Evolutionary conservation across 2,113 vertebrate genomes (phyloP), one percentile per base, ranked within the genome.

Genomic region (Notothenia coriiceps): DNA sequence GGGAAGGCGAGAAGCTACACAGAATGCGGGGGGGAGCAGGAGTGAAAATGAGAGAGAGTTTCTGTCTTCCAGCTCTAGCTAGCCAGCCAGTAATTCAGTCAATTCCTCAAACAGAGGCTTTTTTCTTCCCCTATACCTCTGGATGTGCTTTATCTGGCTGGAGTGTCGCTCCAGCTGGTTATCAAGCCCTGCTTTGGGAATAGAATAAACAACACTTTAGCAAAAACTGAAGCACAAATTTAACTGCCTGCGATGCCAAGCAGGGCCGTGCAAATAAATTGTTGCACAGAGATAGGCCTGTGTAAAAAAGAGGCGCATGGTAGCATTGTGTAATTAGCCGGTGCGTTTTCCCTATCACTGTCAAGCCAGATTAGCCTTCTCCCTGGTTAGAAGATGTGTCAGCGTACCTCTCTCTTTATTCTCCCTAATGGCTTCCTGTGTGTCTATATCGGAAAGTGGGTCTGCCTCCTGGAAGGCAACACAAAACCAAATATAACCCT

Each of bases 41-140:
- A 89, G 91, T 89, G 89, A 90, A 88, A 92, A 93, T 93, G 88
- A 93, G 91, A 91, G 85, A 91, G 87, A 89, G 79, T 88, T 92
- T 90, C 87, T 90, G 83, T 86, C 88, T 88, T 86, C 75, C 86
- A 88, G 86, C 88, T 74, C 82, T 9, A 76, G 89, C 87, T 87
- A 85, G 86, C 85, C 88, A 78, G 90, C 88, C 85, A 88, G 90
- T 91, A 86, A 90, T 93, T 92, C 90, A 89, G 86, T 83, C 86
- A 82, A 86, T 90, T 81, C 80, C 86, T 90, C 83, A 90, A 86
- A 91, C 87, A 88, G 89, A 86, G 83, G 77, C 76, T 77, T 90
- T 91, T 83, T 76, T 85, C 80, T 83, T 85, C 69, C 80, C 82
- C 84, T 44, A 67, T 84, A 83, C 83, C 84, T 84, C 81, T 89